phyloP scores from a whole-genome alignment of 2,888 invertebrate species.

The Erebia palarica region DNA sequence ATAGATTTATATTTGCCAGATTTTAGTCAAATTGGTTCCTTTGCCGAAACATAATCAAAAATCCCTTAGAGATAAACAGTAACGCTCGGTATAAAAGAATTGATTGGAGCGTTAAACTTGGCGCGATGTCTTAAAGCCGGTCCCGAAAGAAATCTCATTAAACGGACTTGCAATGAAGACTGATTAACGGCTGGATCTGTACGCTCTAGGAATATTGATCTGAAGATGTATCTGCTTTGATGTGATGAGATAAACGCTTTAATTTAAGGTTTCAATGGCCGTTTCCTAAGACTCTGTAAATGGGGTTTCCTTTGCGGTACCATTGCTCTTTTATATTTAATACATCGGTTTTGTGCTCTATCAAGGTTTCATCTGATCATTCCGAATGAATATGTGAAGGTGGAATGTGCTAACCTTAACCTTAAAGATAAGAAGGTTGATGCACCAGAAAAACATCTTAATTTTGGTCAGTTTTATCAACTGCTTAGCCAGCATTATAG shows the following conservation, averaged over 20 bases:
- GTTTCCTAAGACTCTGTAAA: slow-evolving; percentile 16
- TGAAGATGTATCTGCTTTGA: slow-evolving; percentile 45
- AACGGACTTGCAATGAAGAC: slow-evolving; percentile 62
- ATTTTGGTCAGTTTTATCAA: too few relatives aligned
- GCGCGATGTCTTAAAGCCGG: slow-evolving; percentile 45
- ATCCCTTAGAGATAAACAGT: slow-evolving; percentile 24
- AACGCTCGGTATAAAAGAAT: slow-evolving; percentile 36
- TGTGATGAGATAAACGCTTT: slow-evolving; percentile 45
- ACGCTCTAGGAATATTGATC: slow-evolving; percentile 57
- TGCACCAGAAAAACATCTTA: neutral
- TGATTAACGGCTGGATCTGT: slow-evolving; percentile 60
- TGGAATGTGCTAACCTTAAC: too few relatives aligned
- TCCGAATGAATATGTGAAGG: too few relatives aligned
- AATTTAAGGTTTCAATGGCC: slow-evolving; percentile 36
- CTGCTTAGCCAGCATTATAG: too few relatives aligned
- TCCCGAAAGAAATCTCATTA: slow-evolving; percentile 74
- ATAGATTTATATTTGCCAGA: too few relatives aligned
- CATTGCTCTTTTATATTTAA: neutral
- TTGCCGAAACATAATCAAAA: slow-evolving; percentile 3
- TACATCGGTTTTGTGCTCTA: neutral
- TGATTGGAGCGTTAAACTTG: slow-evolving; percentile 42
- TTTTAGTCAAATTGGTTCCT: neutral
- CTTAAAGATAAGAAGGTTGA: too few relatives aligned
- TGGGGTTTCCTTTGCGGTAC: slow-evolving; percentile 17
- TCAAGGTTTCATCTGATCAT: neutral